Base-by-base conservation (phyloP, 1,140 invertebrate species). In the Microplitis demolitor region DNA sequence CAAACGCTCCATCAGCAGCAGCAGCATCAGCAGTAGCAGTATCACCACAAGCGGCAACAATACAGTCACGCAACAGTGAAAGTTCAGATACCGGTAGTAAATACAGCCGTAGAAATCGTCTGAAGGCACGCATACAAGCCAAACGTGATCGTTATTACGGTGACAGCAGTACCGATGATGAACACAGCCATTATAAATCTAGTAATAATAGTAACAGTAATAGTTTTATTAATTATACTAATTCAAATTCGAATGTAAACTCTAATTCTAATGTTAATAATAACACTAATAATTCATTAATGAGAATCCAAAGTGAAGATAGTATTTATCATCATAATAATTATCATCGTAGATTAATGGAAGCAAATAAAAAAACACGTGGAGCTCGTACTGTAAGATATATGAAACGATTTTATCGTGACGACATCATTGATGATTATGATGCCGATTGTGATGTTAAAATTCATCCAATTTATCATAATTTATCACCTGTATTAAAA, bases 361-460 rank as follows among this genome's bases (percentile, higher is more conserved):
- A 89, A 13, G 81, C 88, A 50, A 90, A 82, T 71, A 84, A 88
- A 14, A 85, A 86, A 69, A 89, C 90, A 33, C 88, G 93, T 66
- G 90, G 90, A 16, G 93, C 93, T 0, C 88, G 94, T 76, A 95
- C 93, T 61, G 94, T 95, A 82, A 88, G 94, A 37, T 94, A 94
- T 77, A 90, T 93, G 60, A 93, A 93, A 79, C 87, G 94, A 39
- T 85, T 93, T 62, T 93, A 92, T 3, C 88, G 90, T 50, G 93
- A 94, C 71, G 91, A 92, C 50, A 90, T 80, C 4, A 74, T 73
- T n/a, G 74, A 62, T 35, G 69, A 71, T 9, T 71, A 62, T 66
- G 80, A 80, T 70, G 72, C 6, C 75, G 16, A 58, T 58, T 31
- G 6, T 45, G 39, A 45, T 45, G 39, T 73, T 31, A 79, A 79